These are phyloP conservation scores for Lontra canadensis DNA, from an alignment of 2,113 vertebrate genomes.

Conservation along the genomic window DNA sequence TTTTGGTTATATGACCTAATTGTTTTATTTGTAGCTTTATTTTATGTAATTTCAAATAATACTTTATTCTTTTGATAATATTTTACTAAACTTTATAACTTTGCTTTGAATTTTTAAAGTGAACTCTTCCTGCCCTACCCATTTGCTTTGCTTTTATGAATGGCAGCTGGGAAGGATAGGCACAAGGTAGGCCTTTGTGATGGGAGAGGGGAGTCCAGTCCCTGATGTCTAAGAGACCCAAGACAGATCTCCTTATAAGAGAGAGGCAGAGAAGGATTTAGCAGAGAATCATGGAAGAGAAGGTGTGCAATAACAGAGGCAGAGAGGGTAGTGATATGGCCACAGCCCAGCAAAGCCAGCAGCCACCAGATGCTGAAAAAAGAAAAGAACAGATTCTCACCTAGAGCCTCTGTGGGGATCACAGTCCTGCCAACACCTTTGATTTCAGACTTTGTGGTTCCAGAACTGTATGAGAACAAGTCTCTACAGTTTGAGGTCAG, in stretches of 20 bases:
- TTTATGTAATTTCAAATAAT: background rate
- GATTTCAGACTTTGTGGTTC: background rate
- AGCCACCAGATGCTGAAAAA: background rate
- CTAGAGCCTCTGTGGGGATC: background rate
- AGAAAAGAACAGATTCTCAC: background rate
- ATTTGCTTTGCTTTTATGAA: background rate
- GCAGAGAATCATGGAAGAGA: background rate
- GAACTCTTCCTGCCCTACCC: background rate
- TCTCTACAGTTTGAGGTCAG: background rate
- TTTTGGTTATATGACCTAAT: background rate
- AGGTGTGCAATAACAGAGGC: background rate
- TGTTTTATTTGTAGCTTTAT: background rate
- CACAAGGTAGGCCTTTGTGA: background rate
- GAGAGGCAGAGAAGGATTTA: background rate
- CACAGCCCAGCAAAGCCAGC: background rate
- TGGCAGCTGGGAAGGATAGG: background rate
- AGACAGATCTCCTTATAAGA: background rate
- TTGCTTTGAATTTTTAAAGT: background rate
- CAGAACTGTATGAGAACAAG: background rate
- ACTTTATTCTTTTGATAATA: background rate
- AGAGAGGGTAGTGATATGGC: background rate
- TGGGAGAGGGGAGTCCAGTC: background rate
- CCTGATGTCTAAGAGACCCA: background rate
- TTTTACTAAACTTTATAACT: background rate
- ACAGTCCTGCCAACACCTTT: background rate